These are phyloP conservation scores for Tautogolabrus adspersus DNA, from an alignment of 2,113 vertebrate genomes.

Conservation along the genomic window DNA sequence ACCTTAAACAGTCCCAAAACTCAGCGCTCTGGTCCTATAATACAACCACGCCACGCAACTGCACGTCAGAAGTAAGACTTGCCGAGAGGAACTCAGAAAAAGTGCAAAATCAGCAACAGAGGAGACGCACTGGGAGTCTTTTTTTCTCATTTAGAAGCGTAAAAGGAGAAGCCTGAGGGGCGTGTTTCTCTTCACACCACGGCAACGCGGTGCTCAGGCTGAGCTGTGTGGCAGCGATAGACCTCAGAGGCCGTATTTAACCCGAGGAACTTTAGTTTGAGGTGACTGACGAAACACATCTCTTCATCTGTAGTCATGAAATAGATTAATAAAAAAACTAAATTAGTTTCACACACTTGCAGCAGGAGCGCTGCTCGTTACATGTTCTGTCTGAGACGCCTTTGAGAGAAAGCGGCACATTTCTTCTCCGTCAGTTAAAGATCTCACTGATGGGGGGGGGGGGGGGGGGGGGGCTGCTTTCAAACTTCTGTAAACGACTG, in stretches of 20 bases:
- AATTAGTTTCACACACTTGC: constrained; percentile 12
- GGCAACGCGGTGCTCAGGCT: background rate
- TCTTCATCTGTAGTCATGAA: constrained; percentile 30
- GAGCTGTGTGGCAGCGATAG: constrained; percentile 10
- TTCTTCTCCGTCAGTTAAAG: background rate
- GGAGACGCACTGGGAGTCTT: constrained; percentile 17
- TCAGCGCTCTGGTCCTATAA: background rate
- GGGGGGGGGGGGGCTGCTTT: background rate
- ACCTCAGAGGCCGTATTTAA: constrained; percentile 10
- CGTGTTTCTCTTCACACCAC: constrained; percentile 26
- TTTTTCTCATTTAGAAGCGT: constrained; percentile 23
- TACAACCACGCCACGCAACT: background rate
- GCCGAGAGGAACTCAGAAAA: constrained; percentile 29
- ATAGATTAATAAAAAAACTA: constrained; percentile 19
- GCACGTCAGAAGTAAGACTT: constrained; percentile 23
- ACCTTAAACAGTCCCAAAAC: too few species aligned
- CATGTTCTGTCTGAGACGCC: background rate
- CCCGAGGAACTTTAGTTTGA: constrained; percentile 7
- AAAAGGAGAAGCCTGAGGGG: constrained; percentile 28
- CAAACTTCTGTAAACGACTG: background rate
- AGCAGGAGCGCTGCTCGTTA: constrained; percentile 4
- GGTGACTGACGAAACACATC: constrained; percentile 27
- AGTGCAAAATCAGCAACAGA: constrained; percentile 30
- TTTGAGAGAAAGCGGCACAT: background rate
- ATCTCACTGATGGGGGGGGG: constrained; percentile 5